Percentiles rank a stretch among this genome's conserved stretches.
Evolutionary conservation across 2,888 invertebrate genomes (phyloP).

Genomic region (Latrodectus elegans): DNA sequence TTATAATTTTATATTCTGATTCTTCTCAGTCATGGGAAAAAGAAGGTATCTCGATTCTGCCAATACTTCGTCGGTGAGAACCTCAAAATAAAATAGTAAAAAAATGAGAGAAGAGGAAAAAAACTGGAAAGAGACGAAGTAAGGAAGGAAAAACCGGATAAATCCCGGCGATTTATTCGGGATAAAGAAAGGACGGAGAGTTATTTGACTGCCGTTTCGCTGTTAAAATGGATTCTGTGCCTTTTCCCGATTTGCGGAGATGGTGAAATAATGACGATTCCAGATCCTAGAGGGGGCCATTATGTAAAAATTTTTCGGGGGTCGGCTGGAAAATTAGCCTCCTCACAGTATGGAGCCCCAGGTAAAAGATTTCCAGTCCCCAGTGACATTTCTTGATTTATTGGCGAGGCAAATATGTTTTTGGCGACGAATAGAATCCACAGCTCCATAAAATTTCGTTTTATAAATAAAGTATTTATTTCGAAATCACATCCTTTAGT

Average conservation of each 20-base stretch:
- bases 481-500: background rate
- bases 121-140: background rate
- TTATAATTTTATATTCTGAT: too few relatives aligned
- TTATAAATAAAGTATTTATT: too few relatives aligned
- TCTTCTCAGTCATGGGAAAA: too few relatives aligned
- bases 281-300: conserved; percentile 30
- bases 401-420: too few relatives aligned
- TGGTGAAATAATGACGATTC: conserved; percentile 57
- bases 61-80: background rate
- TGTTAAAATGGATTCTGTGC: conserved; percentile 50
- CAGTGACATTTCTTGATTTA: too few relatives aligned
- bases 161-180: conserved; percentile 60
- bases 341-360: background rate
- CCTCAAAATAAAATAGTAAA: conserved; percentile 13
- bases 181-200: conserved; percentile 36
- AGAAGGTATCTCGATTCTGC: background rate
- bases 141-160: conserved; percentile 33
- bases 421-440: too few relatives aligned
- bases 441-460: too few relatives aligned
- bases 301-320: conserved; percentile 34
- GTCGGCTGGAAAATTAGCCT: conserved; percentile 16
- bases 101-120: background rate
- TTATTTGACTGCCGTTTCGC: conserved; percentile 42
- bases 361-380: too few relatives aligned
- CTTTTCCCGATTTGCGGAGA: conserved; percentile 31